Evolutionary conservation across 2,113 vertebrate species (phyloP).

Genomic region (Litocranius walleri): DNA sequence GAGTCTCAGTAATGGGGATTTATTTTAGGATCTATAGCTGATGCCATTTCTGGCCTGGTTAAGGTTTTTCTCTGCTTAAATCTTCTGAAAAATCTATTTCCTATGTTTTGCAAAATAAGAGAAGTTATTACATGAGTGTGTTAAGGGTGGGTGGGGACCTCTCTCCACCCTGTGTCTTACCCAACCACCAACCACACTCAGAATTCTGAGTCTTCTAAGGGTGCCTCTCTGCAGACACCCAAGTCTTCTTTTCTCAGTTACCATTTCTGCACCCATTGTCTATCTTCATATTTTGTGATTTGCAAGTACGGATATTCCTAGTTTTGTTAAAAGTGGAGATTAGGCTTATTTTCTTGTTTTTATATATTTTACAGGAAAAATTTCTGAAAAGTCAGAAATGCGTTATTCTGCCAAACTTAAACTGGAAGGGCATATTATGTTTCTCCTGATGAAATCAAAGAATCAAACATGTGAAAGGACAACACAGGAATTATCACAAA

Average conservation of each 20-base stretch:
- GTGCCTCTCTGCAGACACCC: not conserved
- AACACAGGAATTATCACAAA: not conserved
- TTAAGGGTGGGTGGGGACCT: not conserved
- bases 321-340: not conserved
- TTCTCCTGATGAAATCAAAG: not conserved
- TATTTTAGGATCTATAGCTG: accelerated
- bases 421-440: not conserved
- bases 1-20: accelerated
- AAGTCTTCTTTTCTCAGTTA: not conserved
- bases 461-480: accelerated
- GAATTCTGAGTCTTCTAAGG: not conserved
- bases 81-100: not conserved
- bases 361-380: not conserved
- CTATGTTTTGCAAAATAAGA: not conserved
- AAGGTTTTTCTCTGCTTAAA: no score
- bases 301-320: not conserved
- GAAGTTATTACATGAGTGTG: not conserved
- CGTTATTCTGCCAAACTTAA: not conserved
- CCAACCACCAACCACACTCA: no score
- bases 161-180: not conserved
- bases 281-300: not conserved
- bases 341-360: not conserved
- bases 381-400: not conserved
- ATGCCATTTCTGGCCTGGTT: not conserved
- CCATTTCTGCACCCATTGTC: not conserved